phyloP scores from a whole-genome alignment of 2,888 invertebrate species.

The Plemyria rubiginata region DNA sequence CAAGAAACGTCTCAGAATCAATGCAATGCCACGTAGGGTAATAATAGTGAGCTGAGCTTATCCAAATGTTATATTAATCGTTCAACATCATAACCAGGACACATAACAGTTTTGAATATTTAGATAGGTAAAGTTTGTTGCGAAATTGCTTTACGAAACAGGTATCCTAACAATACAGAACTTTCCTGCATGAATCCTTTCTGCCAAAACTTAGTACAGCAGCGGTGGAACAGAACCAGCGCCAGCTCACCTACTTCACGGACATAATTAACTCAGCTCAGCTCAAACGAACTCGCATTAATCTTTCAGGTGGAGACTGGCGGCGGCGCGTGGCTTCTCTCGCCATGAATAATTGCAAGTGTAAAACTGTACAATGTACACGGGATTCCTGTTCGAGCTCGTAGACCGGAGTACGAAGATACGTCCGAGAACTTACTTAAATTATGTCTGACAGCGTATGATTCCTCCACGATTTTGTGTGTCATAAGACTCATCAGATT shows the following conservation, averaged over 20 bases:
- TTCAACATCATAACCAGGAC: too few relatives aligned
- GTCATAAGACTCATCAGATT: too few relatives aligned
- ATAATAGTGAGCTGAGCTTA: too few relatives aligned
- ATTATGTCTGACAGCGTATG: too few relatives aligned
- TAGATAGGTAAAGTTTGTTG: neutral
- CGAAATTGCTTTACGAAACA: neutral
- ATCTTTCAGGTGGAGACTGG: slow-evolving; percentile 24
- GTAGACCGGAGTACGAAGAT: slow-evolving; percentile 9
- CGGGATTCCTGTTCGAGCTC: slow-evolving; percentile 8
- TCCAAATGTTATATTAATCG: too few relatives aligned
- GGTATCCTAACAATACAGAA: neutral
- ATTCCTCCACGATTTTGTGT: too few relatives aligned
- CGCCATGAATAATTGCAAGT: slow-evolving; percentile 29
- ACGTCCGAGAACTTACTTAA: neutral
- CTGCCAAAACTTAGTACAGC: slow-evolving; percentile 12
- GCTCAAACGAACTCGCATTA: slow-evolving; percentile 29
- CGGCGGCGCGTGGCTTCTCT: slow-evolving; percentile 22
- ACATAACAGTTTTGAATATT: too few relatives aligned
- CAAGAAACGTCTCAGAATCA: too few relatives aligned
- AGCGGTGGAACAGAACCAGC: slow-evolving; percentile 9
- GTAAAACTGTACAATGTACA: slow-evolving; percentile 24
- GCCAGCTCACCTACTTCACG: slow-evolving; percentile 13
- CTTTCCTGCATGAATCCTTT: slow-evolving; percentile 16
- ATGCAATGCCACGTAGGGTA: too few relatives aligned
- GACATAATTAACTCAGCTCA: slow-evolving; percentile 26